Percentiles rank a stretch among this genome's conserved stretches.
Evolutionary conservation across 2,888 invertebrate species (phyloP).

Genomic region (Subacronicta megacephala): DNA sequence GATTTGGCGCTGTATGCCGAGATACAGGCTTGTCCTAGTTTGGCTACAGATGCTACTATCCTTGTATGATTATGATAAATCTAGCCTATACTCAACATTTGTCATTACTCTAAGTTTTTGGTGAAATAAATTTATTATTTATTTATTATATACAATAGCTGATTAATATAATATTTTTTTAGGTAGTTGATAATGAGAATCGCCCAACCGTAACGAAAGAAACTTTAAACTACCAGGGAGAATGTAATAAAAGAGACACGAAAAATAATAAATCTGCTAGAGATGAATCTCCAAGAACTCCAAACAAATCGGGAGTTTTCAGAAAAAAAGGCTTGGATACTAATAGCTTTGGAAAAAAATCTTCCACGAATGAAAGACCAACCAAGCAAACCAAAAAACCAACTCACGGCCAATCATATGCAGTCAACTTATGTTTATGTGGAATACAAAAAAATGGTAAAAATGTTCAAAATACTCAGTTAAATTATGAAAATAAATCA

Average conservation of each 20-base stretch:
- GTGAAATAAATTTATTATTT: no score
- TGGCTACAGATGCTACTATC: no score
- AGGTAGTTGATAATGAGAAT: slow-evolving; percentile 37
- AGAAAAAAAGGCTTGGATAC: slow-evolving; percentile 29
- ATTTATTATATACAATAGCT: no score
- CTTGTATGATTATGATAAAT: no score
- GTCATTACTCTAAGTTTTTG: no score
- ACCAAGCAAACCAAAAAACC: slow-evolving; percentile 56
- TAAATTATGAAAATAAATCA: slow-evolving; percentile 21
- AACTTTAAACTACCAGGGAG: slow-evolving; percentile 6
- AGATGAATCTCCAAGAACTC: slow-evolving; percentile 11
- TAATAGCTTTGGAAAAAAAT: slow-evolving; percentile 34
- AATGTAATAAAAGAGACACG: slow-evolving; percentile 25
- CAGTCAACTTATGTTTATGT: slow-evolving; percentile 80
- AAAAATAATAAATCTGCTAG: slow-evolving; percentile 6
- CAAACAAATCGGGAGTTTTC: slow-evolving; percentile 11
- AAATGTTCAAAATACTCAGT: slow-evolving; percentile 25
- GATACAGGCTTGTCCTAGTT: no score
- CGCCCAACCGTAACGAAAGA: slow-evolving; percentile 15
- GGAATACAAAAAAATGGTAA: slow-evolving; percentile 59
- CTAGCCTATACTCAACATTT: no score
- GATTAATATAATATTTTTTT: slow-evolving; percentile 29
- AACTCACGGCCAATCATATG: slow-evolving; percentile 66
- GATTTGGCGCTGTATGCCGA: no score
- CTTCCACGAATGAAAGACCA: slow-evolving; percentile 44